Conservation (phyloP, 35 echinoderm and acorn worm genomes). For the Heliocidaris tuberculata region DNA sequence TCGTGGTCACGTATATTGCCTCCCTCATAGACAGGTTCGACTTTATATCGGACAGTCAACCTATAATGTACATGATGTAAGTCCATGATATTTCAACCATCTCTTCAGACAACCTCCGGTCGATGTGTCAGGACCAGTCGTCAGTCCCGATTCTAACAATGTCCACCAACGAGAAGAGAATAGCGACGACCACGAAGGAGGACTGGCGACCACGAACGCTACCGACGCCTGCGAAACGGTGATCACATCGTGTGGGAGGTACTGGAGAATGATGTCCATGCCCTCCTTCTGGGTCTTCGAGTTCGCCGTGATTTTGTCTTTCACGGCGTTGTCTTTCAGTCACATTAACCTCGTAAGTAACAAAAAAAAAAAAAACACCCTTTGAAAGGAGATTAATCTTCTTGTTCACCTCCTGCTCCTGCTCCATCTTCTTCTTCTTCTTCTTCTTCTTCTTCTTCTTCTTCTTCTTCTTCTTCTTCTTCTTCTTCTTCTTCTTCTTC, state of each 20-base stretch:
- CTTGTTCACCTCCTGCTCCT: not conserved
- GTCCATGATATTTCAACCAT: no score
- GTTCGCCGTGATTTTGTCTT: not conserved
- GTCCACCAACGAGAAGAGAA: not conserved
- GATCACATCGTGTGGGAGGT: not conserved
- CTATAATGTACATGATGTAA: no score
- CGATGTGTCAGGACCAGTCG: not conserved
- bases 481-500: no score
- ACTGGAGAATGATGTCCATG: not conserved
- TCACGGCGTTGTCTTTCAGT: constrained; percentile 38
- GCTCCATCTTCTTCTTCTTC: not conserved
- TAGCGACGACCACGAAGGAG: not conserved
- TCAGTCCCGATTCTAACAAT: not conserved
- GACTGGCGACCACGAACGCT: not conserved
- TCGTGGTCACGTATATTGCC: no score
- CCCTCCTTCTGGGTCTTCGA: constrained; percentile 25
- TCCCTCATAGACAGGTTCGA: no score
- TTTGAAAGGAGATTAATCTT: not conserved
- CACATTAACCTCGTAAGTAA: constrained; percentile 17
- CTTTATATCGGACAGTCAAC: no score
- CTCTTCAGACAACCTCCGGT: not conserved
- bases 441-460: not conserved
- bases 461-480: no score
- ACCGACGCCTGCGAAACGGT: not conserved
- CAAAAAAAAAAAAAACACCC: not conserved